Evolutionary conservation across 2,797 vertebrate genomes (phyloP).

Genomic region (Paedocypris micromegethes): DNA sequence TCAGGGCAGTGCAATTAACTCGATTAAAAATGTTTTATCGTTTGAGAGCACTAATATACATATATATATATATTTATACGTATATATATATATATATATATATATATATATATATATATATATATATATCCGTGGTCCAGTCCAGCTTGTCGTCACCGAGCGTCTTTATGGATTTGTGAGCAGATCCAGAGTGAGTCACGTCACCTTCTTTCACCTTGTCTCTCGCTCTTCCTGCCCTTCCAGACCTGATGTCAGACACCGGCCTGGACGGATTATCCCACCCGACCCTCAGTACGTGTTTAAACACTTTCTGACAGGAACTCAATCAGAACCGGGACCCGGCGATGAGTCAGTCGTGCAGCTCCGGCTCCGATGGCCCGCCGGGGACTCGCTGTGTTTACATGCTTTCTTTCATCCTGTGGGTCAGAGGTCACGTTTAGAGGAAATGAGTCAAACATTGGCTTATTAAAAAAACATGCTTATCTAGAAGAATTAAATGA

Average conservation of each 20-base stretch:
- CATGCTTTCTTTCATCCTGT: background rate
- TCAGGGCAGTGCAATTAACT: too few species aligned
- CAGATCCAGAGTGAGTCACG: conserved; percentile 1
- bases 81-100: too few species aligned
- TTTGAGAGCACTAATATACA: too few species aligned
- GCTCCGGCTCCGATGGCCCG: background rate
- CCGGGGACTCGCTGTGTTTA: conserved; percentile 30
- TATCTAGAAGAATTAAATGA: background rate
- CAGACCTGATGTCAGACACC: conserved; percentile 13
- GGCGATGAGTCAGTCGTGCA: conserved; percentile 25
- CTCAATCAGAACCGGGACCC: conserved; percentile 38
- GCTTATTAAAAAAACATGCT: conserved; percentile 11
- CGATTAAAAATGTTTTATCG: too few species aligned
- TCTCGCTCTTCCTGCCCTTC: conserved; percentile 16
- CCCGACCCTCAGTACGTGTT: conserved; percentile 25
- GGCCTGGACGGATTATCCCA: conserved; percentile 32
- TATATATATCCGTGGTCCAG: too few species aligned
- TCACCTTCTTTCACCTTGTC: conserved; percentile 26
- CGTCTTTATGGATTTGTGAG: background rate
- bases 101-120: too few species aligned
- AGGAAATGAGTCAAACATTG: conserved; percentile 35
- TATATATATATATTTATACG: too few species aligned
- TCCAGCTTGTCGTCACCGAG: too few species aligned
- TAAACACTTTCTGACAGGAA: conserved; percentile 40
- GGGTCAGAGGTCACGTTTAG: conserved; percentile 29